These are phyloP conservation scores for Proterorhinus semilunaris DNA, from an alignment of 2,113 vertebrate species.

Conservation along the genomic window DNA sequence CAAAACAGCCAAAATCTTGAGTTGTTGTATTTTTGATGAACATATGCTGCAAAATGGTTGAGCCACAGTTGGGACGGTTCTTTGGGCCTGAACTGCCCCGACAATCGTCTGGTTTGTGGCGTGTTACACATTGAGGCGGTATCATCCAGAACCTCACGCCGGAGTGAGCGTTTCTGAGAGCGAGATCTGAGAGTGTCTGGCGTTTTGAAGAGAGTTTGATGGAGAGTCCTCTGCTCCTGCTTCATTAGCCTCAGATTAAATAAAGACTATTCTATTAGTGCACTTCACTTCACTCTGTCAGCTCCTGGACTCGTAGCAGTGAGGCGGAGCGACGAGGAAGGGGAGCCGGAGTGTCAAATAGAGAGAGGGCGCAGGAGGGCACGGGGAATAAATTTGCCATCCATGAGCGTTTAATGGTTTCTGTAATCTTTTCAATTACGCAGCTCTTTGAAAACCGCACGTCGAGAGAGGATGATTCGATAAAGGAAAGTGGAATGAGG, in stretches of 20 bases:
- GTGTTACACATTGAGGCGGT: neutral
- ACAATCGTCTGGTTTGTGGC: neutral
- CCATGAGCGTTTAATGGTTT: neutral
- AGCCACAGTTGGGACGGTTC: no score
- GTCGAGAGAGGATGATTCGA: neutral
- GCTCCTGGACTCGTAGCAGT: neutral
- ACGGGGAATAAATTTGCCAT: neutral
- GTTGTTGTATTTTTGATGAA: no score
- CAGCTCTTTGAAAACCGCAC: neutral
- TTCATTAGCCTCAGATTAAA: conserved; percentile 32
- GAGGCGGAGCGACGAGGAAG: neutral
- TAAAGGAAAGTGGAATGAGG: neutral
- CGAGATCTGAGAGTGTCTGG: neutral
- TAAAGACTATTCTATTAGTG: conserved; percentile 29
- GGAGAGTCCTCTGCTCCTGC: neutral
- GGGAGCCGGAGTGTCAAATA: neutral
- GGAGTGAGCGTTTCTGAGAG: neutral
- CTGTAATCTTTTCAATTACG: neutral
- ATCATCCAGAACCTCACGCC: neutral
- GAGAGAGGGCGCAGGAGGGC: neutral
- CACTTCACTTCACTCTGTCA: conserved; percentile 5
- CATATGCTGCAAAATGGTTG: no score
- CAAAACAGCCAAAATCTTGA: no score
- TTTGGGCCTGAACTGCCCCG: no score
- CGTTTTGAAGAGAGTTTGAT: neutral